phyloP scores from a whole-genome alignment of 2,113 vertebrate genomes.

The Cephalopterus ornatus region DNA sequence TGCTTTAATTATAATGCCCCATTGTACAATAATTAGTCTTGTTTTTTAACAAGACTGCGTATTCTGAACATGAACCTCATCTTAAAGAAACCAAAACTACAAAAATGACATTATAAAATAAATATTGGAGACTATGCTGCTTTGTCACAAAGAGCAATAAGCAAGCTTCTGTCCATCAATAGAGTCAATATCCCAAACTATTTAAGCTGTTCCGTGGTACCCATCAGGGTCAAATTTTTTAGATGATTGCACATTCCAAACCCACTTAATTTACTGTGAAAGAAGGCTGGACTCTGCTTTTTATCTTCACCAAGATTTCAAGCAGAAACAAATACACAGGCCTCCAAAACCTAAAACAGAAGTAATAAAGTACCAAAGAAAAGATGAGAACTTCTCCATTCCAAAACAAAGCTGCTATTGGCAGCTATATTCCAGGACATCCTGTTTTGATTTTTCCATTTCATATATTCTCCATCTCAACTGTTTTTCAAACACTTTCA shows the following conservation, averaged over 20 bases:
- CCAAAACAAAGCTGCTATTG: constrained; percentile 13
- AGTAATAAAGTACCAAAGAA: constrained; percentile 18
- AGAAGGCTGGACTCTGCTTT: constrained; percentile 15
- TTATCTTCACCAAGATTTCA: constrained; percentile 6
- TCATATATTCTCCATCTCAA: neutral
- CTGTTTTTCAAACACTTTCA: neutral
- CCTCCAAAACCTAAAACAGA: constrained; percentile 25
- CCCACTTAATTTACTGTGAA: neutral
- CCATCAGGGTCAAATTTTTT: neutral
- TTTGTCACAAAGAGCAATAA: neutral
- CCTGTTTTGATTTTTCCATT: constrained; percentile 8
- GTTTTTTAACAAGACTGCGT: neutral
- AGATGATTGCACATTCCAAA: neutral
- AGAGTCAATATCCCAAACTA: neutral
- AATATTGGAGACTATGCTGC: neutral
- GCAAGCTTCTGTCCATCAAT: neutral
- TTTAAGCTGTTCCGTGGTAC: neutral
- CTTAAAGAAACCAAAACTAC: neutral
- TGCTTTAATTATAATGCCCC: neutral
- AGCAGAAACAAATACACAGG: constrained; percentile 21
- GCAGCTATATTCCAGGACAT: neutral
- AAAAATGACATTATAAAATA: neutral
- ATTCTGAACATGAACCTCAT: neutral
- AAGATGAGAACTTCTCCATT: constrained; percentile 22
- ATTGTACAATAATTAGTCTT: neutral